These are phyloP conservation scores for Callimorpha dominula DNA, from an alignment of 2,888 invertebrate species.

Conservation along the genomic window DNA sequence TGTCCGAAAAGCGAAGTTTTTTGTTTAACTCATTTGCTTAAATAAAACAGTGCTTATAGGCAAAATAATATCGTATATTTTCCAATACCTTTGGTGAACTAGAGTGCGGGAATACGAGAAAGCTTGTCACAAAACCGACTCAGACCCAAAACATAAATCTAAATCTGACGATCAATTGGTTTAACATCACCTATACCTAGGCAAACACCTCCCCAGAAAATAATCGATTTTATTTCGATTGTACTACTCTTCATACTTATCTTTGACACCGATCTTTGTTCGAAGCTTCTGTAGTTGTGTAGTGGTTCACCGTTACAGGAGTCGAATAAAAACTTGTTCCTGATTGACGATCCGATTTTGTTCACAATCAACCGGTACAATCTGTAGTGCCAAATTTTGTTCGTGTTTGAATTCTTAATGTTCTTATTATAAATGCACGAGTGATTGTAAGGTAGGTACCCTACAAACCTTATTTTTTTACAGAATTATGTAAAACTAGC, in stretches of 20 bases:
- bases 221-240: conserved; percentile 52
- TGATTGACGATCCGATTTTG: not conserved
- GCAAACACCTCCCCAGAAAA: conserved; percentile 39
- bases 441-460: too few species aligned
- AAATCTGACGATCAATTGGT: not conserved
- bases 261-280: conserved; percentile 53
- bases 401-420: not conserved
- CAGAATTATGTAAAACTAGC: too few species aligned
- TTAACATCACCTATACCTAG: conserved; percentile 18
- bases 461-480: too few species aligned
- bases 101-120: not conserved
- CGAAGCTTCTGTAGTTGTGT: conserved; percentile 19
- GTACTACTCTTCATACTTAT: conserved; percentile 58
- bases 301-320: conserved; percentile 60
- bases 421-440: not conserved
- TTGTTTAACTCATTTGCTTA: not conserved
- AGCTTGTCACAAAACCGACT: conserved; percentile 6
- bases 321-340: conserved; percentile 57
- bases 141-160: conserved; percentile 5
- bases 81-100: too few species aligned
- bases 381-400: not conserved
- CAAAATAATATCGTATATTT: not conserved
- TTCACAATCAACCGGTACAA: not conserved
- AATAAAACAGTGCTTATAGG: not conserved
- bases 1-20: too few species aligned